Evolutionary conservation across 2,797 vertebrate species (phyloP), one percentile per base, ranked within the genome.

Genomic region (Kryptopterus vitreolus): DNA sequence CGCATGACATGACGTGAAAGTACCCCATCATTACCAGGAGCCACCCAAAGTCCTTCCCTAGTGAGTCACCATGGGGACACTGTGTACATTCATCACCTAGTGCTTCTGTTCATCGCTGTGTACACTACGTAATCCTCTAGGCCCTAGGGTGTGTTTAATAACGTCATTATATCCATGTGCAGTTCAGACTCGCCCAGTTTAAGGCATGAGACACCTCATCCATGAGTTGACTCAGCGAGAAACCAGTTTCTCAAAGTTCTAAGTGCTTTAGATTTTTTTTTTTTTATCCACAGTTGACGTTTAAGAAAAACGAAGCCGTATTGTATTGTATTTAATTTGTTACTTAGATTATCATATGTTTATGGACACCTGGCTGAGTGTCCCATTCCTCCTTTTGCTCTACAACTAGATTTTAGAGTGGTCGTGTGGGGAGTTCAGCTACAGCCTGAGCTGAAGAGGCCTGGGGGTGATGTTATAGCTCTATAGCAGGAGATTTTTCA

Each of bases 1-100:
- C 3, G 20, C 13, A 48, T 75, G 79, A 66, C 16, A 12, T 80
- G 68, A 72, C 46, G 46, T 52, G 29, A 29, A 18, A 35, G 72
- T 38, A 53, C 29, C 61, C 59, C n/a, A 48, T 18, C 38, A 33
- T 80, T 66, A 31, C 55, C 26, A n/a, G 1, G 13, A 29, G 12
- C 38, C 7, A 18, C 24, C 22, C 24, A 22, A 3, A 16, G 52
- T 38, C 76, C 48, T 26, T 52, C 22, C 73, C 9, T 43, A 52
- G 38, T 68, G 72, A 76, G 72, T 76, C 53, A 80, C 48, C 35
- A n/a, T 43, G 11, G 22, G 6, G 20, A n/a, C 13, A 5, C 20
- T 1, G 20, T 4, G 11, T 26, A 29, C n/a, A 16, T 38, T 76
- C 18, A 29, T 48, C 10, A 13, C 12, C 26, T 8, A 52, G 18